phyloP scores from a whole-genome alignment of 2,888 invertebrate species.

The Polietes domitor region DNA sequence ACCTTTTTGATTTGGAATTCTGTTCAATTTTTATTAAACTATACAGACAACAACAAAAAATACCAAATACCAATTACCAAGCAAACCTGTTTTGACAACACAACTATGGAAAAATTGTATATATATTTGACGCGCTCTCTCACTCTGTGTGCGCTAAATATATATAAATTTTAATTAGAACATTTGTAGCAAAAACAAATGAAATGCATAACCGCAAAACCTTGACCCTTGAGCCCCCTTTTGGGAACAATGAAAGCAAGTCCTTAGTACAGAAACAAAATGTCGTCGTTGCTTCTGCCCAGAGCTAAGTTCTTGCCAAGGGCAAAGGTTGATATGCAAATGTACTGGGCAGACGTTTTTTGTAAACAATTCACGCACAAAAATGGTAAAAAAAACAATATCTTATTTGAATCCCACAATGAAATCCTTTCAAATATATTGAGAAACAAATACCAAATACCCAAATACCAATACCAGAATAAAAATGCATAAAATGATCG shows the following conservation, averaged over 20 bases:
- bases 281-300: slow-evolving; percentile 80
- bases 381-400: slow-evolving; percentile 76
- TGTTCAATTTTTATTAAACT: slow-evolving; percentile 8
- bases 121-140: no score
- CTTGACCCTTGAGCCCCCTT: background rate
- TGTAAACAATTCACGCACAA: slow-evolving; percentile 81
- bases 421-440: slow-evolving; percentile 1
- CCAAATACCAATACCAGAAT: slow-evolving; percentile 35
- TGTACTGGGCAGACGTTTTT: slow-evolving; percentile 81
- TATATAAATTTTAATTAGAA: slow-evolving; percentile 44
- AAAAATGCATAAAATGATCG: slow-evolving; percentile 61
- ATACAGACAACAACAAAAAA: slow-evolving; percentile 18
- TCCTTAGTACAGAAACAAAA: slow-evolving; percentile 74
- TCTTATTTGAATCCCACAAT: slow-evolving; percentile 25
- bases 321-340: slow-evolving; percentile 71
- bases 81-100: slow-evolving; percentile 52
- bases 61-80: slow-evolving; percentile 30
- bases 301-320: slow-evolving; percentile 79
- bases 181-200: slow-evolving; percentile 21
- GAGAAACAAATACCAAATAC: slow-evolving; percentile 6
- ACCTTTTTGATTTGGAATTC: slow-evolving; percentile 16
- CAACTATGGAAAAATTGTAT: slow-evolving; percentile 40
- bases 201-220: slow-evolving; percentile 1
- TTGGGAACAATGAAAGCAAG: slow-evolving; percentile 71
- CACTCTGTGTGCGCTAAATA: slow-evolving; percentile 43